Conservation (phyloP, 2,888 invertebrate genomes). For the Sipunculus nudus region DNA sequence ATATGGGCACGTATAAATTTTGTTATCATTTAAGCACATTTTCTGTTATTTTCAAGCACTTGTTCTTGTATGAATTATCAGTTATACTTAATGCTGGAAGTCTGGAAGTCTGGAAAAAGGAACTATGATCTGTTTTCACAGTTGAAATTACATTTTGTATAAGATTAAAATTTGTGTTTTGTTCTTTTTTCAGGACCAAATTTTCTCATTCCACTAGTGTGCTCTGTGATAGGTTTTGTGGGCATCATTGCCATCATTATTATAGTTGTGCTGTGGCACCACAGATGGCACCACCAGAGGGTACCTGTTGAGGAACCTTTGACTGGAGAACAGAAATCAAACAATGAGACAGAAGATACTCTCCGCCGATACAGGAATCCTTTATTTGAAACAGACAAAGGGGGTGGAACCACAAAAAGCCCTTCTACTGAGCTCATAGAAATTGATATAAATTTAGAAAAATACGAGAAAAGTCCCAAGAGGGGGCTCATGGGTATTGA, state of each 20-base stretch:
- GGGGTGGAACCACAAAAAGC: constrained; percentile 59
- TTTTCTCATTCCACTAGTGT: constrained; percentile 53
- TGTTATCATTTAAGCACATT: no score
- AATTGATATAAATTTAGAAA: constrained; percentile 56
- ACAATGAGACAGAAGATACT: constrained; percentile 92
- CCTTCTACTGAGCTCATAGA: constrained; percentile 73
- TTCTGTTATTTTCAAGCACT: no score
- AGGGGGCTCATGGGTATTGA: constrained; percentile 40
- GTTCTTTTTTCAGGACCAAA: constrained; percentile 17
- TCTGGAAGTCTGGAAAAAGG: no score
- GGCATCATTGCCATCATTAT: constrained; percentile 56
- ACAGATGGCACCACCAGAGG: constrained; percentile 67
- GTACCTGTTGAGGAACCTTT: constrained; percentile 66
- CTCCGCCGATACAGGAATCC: constrained; percentile 82
- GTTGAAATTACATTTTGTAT: no score
- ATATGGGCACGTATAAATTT: no score
- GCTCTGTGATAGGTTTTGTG: constrained; percentile 54
- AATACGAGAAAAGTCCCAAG: constrained; percentile 54
- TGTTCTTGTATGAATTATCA: no score
- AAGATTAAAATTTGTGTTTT: no score
- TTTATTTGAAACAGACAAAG: constrained; percentile 73
- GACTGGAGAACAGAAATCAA: constrained; percentile 77
- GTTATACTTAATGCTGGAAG: no score
- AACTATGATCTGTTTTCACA: no score
- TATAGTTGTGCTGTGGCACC: constrained; percentile 67